phyloP scores from a whole-genome alignment of 2,888 invertebrate genomes.

The Pilophorus perplexus region DNA sequence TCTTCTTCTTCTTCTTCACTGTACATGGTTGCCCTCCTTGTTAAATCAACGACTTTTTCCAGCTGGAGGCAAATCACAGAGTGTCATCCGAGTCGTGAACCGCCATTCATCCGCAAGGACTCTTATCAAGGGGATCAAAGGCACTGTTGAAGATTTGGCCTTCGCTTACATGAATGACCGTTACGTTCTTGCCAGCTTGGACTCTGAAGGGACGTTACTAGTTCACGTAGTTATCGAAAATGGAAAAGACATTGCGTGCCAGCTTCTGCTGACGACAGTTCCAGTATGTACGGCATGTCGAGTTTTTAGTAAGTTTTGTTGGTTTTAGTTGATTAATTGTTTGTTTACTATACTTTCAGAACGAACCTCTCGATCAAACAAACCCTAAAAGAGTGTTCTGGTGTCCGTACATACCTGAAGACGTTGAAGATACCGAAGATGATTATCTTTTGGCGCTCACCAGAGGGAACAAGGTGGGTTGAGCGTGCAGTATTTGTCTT shows the following conservation, averaged over 20 bases:
- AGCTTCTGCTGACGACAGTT: slow-evolving; percentile 31
- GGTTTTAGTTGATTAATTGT: background rate
- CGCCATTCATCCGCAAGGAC: slow-evolving; percentile 70
- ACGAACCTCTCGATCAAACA: slow-evolving; percentile 15
- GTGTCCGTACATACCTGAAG: slow-evolving; percentile 86
- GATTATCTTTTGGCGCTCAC: slow-evolving; percentile 79
- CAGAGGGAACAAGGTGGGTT: slow-evolving; percentile 61
- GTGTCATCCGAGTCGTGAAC: slow-evolving; percentile 68
- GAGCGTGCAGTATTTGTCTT: no score
- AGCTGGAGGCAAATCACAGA: slow-evolving; percentile 55
- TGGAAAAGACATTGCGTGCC: slow-evolving; percentile 58
- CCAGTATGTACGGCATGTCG: slow-evolving; percentile 3
- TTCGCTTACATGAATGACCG: slow-evolving; percentile 81
- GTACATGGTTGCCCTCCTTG: no score
- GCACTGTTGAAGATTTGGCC: slow-evolving; percentile 84
- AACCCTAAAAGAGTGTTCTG: slow-evolving; percentile 73
- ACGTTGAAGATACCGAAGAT: slow-evolving; percentile 55
- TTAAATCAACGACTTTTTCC: no score
- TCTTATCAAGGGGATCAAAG: slow-evolving; percentile 82
- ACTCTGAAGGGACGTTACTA: slow-evolving; percentile 78
- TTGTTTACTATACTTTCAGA: slow-evolving; percentile 35
- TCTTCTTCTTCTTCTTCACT: no score
- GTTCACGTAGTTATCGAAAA: slow-evolving; percentile 72
- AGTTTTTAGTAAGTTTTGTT: background rate
- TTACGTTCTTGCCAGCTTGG: slow-evolving; percentile 81